phyloP scores from a whole-genome alignment of 1,140 invertebrate genomes.

The Hypsibius dujardini region DNA sequence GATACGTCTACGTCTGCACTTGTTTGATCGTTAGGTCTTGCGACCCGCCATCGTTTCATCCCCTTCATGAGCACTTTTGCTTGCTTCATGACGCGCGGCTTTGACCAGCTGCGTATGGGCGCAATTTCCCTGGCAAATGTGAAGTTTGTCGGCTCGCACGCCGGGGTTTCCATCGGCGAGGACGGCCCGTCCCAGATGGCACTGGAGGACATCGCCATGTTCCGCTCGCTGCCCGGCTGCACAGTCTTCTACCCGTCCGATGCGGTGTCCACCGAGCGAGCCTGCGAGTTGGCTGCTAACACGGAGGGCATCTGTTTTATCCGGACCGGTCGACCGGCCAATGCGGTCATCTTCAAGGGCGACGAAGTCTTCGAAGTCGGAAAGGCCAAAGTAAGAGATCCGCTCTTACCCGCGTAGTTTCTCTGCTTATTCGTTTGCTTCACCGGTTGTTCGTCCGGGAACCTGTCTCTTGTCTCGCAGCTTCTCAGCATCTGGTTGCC shows the following conservation, averaged over 20 bases:
- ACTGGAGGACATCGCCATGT: conserved; percentile 88
- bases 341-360: conserved; percentile 67
- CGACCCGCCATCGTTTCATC: conserved; percentile 67
- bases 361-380: conserved; percentile 58
- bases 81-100: conserved; percentile 85
- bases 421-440: neutral
- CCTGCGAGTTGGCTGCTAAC: conserved; percentile 86
- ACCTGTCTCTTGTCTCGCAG: too few species aligned
- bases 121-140: conserved; percentile 95
- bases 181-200: conserved; percentile 99
- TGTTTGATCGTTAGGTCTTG: conserved; percentile 33
- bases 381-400: conserved; percentile 37
- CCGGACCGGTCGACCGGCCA: conserved; percentile 77
- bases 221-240: conserved; percentile 69
- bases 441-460: neutral
- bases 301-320: conserved; percentile 88
- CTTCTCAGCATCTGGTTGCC: too few species aligned
- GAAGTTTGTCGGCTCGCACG: conserved; percentile 85
- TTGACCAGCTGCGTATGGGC: conserved; percentile 95
- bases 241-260: conserved; percentile 94
- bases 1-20: neutral
- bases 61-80: conserved; percentile 92
- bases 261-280: conserved; percentile 77
- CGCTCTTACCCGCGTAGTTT: too few species aligned
- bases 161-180: conserved; percentile 79